These are phyloP conservation scores for Leptodactylus fallax DNA, from an alignment of 2,797 vertebrate genomes.

Conservation along the genomic window DNA sequence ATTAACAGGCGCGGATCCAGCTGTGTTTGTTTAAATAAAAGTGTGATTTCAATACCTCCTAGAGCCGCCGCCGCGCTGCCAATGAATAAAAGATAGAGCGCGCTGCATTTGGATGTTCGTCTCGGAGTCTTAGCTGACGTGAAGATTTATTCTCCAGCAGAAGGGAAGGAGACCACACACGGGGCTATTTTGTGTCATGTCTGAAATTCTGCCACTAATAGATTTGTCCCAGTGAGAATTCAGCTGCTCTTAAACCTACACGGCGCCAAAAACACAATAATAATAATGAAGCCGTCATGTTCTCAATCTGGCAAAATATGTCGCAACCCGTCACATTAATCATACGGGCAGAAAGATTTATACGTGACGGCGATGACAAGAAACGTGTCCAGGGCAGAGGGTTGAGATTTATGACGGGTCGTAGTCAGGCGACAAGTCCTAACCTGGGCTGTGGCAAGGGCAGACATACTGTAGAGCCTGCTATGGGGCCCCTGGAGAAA, in stretches of 20 bases:
- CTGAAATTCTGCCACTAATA: conserved; percentile 81
- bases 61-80: conserved; percentile 77
- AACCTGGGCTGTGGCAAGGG: too few species aligned
- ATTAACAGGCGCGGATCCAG: conserved; percentile 84
- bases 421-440: too few species aligned
- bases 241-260: conserved; percentile 76
- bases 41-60: conserved; percentile 86
- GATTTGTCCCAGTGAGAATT: conserved; percentile 82
- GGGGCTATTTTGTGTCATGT: conserved; percentile 82
- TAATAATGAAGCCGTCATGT: conserved; percentile 71
- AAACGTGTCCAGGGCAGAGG: not conserved
- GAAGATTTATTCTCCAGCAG: conserved; percentile 83
- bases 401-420: not conserved
- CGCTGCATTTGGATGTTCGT: conserved; percentile 75
- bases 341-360: not conserved
- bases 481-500: too few species aligned
- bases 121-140: conserved; percentile 79
- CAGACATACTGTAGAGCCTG: too few species aligned
- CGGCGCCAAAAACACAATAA: conserved; percentile 77
- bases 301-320: conserved; percentile 72
- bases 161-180: conserved; percentile 83
- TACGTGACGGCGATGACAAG: not conserved
- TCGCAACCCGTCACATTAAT: conserved; percentile 3
- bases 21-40: conserved; percentile 89
- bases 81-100: conserved; percentile 84